A percentile compares a stretch with the other conserved stretches of the same genome.
Conservation (phyloP, 2,113 vertebrate genomes). For the Cryptotis parvus region DNA sequence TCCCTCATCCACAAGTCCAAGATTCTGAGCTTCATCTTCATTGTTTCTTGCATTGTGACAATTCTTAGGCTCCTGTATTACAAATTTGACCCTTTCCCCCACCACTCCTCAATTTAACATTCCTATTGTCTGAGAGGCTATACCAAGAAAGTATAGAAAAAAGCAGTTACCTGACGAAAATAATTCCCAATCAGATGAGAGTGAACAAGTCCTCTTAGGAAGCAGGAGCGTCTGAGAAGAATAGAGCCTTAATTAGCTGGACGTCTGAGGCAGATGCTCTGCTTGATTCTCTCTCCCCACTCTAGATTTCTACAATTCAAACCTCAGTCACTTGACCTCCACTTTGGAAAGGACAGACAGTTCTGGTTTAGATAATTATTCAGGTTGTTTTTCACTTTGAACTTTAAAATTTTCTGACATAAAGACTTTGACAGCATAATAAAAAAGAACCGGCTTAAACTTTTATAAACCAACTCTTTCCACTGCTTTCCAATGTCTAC, state of each 20-base stretch:
- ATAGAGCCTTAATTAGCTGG: neutral
- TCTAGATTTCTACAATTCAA: neutral
- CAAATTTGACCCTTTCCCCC: neutral
- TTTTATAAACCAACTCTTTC: constrained; percentile 15
- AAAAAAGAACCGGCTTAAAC: constrained; percentile 1
- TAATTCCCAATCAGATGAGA: constrained; percentile 6
- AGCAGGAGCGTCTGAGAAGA: constrained; percentile 26
- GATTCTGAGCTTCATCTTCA: constrained; percentile 44
- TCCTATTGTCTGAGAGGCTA: neutral
- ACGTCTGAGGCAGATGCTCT: neutral
- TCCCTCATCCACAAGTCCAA: constrained; percentile 25
- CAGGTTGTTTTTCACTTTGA: constrained; percentile 37
- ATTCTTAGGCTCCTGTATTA: neutral
- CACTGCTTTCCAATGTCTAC: constrained; percentile 3
- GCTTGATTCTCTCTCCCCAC: neutral
- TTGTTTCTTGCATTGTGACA: neutral
- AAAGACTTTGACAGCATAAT: constrained; percentile 46
- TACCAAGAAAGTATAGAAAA: neutral
- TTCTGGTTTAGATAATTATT: constrained; percentile 26
- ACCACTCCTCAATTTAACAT: neutral
- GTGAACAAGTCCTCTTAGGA: neutral
- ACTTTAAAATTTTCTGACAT: constrained; percentile 37
- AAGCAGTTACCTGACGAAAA: constrained; percentile 4
- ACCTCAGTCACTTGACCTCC: neutral
- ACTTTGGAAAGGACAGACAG: constrained; percentile 28